A percentile compares a stretch with the other conserved stretches of the same genome.
Conservation (phyloP, 1,140 invertebrate genomes). For the Triops cancriformis region DNA sequence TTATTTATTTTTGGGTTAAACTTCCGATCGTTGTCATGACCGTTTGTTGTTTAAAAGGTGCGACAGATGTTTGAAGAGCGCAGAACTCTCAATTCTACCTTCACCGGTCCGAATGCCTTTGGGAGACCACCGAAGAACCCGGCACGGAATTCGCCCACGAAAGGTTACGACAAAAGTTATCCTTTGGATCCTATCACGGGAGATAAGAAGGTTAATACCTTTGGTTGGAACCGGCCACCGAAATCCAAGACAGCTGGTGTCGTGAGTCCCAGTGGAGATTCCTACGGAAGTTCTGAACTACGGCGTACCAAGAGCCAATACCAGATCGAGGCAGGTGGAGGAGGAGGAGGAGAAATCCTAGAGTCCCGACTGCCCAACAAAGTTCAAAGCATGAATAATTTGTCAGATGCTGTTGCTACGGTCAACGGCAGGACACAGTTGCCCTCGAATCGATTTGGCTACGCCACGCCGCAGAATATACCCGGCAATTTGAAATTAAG, state of each 20-base stretch:
- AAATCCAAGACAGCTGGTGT: slow-evolving; percentile 14
- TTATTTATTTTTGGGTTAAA: neutral
- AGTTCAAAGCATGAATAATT: slow-evolving; percentile 20
- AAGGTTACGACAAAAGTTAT: slow-evolving; percentile 66
- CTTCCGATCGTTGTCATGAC: neutral
- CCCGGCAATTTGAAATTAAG: neutral
- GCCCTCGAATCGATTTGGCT: slow-evolving; percentile 16
- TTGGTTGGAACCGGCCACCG: neutral
- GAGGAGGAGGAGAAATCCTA: neutral
- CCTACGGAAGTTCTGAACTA: neutral
- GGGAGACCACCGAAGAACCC: slow-evolving; percentile 23
- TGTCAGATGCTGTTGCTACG: slow-evolving; percentile 14
- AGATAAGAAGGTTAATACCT: slow-evolving; percentile 30
- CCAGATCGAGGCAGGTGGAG: slow-evolving; percentile 18
- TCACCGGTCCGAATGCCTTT: slow-evolving; percentile 15
- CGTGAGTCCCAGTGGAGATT: slow-evolving; percentile 19
- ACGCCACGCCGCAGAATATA: neutral
- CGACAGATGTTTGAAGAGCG: slow-evolving; percentile 73
- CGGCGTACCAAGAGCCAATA: slow-evolving; percentile 25
- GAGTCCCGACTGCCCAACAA: slow-evolving; percentile 5
- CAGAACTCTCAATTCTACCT: slow-evolving; percentile 36
- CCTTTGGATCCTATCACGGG: slow-evolving; percentile 54
- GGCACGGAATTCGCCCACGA: slow-evolving; percentile 18
- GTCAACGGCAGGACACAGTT: neutral
- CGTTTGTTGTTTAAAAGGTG: slow-evolving; percentile 41